A percentile compares a stretch with the other conserved stretches of the same genome.
These are phyloP conservation scores for Phylloscopus whistleri DNA, from an alignment of 2,113 vertebrate species.

Conservation along the genomic window DNA sequence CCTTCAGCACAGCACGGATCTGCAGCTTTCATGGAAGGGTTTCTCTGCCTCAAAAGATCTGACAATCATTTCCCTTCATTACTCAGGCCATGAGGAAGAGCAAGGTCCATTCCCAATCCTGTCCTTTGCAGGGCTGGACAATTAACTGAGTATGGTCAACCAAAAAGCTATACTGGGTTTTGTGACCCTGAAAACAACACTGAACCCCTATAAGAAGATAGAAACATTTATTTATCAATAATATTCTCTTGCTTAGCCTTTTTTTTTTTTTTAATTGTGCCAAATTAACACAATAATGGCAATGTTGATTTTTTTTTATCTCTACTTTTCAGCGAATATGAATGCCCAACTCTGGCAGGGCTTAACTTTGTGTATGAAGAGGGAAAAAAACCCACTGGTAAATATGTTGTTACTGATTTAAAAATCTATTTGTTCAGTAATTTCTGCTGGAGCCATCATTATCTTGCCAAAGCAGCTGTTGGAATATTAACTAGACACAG, in stretches of 20 bases:
- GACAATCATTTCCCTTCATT: neutral
- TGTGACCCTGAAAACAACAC: neutral
- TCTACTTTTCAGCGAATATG: conserved; percentile 36
- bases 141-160: neutral
- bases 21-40: neutral
- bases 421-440: conserved; percentile 66
- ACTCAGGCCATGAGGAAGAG: neutral
- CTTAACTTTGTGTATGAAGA: conserved; percentile 44
- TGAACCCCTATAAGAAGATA: neutral
- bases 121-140: neutral
- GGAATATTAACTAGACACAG: conserved; percentile 70
- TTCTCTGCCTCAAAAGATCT: neutral
- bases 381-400: conserved; percentile 30
- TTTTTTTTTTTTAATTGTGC: neutral
- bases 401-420: conserved; percentile 64
- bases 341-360: conserved; percentile 36
- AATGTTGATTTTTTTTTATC: conserved; percentile 21
- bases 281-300: conserved; percentile 31
- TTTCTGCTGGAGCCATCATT: conserved; percentile 63
- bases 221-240: neutral
- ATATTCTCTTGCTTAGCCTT: neutral
- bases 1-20: rapidly evolving
- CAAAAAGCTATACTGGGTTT: neutral
- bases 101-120: rapidly evolving
- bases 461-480: conserved; percentile 72